Evolutionary conservation across 2,113 vertebrate genomes (phyloP).

Genomic region (Elephas maximus): DNA sequence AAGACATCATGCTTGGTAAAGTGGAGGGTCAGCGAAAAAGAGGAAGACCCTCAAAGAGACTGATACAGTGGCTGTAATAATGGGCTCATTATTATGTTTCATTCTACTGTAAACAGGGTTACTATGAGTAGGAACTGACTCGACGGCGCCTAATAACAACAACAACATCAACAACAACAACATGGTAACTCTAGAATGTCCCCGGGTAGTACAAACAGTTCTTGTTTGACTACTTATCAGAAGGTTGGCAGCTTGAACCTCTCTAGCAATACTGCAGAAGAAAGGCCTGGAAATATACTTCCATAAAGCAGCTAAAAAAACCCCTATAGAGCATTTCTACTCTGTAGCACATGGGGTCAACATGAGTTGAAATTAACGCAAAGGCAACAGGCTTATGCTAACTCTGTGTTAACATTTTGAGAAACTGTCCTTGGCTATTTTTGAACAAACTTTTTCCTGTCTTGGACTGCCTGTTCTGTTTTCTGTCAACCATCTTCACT

Average conservation of each 20-base stretch:
- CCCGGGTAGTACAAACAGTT: not conserved
- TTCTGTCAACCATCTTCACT: slow-evolving; percentile 1
- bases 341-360: not conserved
- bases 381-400: not conserved
- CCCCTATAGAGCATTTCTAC: not conserved
- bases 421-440: not conserved
- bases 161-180: not conserved
- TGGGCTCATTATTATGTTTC: too few relatives aligned
- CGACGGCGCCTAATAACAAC: not conserved
- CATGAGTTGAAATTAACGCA: not conserved
- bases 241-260: not conserved
- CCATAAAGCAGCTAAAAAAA: not conserved
- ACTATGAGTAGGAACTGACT: not conserved
- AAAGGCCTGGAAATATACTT: not conserved
- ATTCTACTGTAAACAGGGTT: too few relatives aligned
- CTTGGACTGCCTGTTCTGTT: slow-evolving; percentile 7
- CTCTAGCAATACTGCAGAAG: not conserved
- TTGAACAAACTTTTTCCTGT: not conserved
- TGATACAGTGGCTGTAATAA: too few relatives aligned
- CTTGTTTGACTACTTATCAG: not conserved
- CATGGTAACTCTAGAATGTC: not conserved
- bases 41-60: too few relatives aligned
- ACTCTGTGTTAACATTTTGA: slow-evolving; percentile 27
- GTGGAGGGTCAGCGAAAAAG: too few relatives aligned
- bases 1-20: too few relatives aligned